Evolutionary conservation across 2,113 vertebrate genomes (phyloP).

Genomic region (Oryzias woworae): DNA sequence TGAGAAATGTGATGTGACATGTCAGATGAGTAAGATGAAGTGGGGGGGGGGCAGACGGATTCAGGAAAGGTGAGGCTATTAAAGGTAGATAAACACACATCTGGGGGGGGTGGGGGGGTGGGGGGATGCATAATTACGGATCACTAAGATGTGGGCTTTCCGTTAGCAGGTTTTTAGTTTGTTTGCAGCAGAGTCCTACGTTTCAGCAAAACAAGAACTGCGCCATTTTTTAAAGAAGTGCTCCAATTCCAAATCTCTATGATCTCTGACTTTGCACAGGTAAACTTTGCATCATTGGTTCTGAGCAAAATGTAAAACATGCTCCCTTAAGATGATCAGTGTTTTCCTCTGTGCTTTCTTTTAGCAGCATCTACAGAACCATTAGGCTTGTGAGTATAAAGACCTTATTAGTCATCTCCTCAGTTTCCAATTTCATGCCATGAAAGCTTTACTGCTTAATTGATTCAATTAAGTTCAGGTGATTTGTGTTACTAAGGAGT

Average conservation of each 20-base stretch:
- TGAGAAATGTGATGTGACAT: constrained; percentile 76
- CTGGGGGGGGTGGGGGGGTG: too few species aligned
- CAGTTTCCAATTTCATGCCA: background rate
- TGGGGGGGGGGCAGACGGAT: background rate
- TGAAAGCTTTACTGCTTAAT: too few species aligned
- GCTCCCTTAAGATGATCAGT: too few species aligned
- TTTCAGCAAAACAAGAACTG: constrained; percentile 11
- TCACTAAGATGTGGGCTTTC: too few species aligned
- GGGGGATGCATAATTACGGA: constrained; percentile 14
- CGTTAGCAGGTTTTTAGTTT: too few species aligned
- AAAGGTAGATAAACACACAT: constrained; percentile 30
- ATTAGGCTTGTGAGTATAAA: background rate
- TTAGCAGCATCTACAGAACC: background rate
- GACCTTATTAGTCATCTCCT: too few species aligned
- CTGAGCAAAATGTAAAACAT: too few species aligned
- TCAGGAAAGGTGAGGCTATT: constrained; percentile 31
- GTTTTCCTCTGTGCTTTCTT: too few species aligned
- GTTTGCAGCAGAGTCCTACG: background rate
- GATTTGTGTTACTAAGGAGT: background rate
- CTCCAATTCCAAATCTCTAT: background rate
- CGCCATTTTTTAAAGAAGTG: constrained; percentile 24
- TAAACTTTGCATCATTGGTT: too few species aligned
- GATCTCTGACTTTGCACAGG: background rate
- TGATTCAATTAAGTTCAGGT: background rate
- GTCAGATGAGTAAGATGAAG: constrained; percentile 59